Evolutionary conservation across 2,113 vertebrate genomes (phyloP).

Genomic region (Variabilichromis moorii): DNA sequence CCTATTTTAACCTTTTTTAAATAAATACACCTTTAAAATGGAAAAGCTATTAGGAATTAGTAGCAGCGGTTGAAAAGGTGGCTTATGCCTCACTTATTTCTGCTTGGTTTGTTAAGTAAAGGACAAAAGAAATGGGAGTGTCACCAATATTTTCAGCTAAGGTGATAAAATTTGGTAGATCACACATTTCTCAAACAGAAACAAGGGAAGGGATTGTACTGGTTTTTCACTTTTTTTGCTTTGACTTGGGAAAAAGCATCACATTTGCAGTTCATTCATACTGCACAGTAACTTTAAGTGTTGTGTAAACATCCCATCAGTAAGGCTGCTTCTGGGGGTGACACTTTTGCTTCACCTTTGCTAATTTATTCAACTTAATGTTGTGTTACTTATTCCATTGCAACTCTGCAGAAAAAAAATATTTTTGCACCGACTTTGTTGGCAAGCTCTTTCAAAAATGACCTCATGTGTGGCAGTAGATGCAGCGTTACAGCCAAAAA

Average conservation of each 20-base stretch:
- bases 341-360: background rate
- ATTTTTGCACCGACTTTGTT: background rate
- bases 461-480: background rate
- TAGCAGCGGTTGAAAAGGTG: fast-evolving
- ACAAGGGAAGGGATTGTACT: fast-evolving
- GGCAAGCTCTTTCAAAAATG: background rate
- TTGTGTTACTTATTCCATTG: background rate
- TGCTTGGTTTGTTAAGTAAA: background rate
- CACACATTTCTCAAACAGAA: background rate
- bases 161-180: background rate
- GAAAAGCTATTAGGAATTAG: background rate
- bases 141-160: background rate
- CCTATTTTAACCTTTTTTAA: fast-evolving
- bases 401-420: background rate
- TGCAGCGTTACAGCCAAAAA: background rate
- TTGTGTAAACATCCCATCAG: background rate
- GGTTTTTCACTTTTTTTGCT: background rate
- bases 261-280: background rate
- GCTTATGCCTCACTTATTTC: background rate
- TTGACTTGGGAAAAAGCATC: background rate
- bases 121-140: background rate
- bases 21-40: background rate
- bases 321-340: background rate
- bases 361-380: background rate
- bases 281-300: background rate